A percentile compares a stretch with the other conserved stretches of the same genome.
Evolutionary conservation across 2,888 invertebrate species (phyloP).

Genomic region (Diarsia rubi): DNA sequence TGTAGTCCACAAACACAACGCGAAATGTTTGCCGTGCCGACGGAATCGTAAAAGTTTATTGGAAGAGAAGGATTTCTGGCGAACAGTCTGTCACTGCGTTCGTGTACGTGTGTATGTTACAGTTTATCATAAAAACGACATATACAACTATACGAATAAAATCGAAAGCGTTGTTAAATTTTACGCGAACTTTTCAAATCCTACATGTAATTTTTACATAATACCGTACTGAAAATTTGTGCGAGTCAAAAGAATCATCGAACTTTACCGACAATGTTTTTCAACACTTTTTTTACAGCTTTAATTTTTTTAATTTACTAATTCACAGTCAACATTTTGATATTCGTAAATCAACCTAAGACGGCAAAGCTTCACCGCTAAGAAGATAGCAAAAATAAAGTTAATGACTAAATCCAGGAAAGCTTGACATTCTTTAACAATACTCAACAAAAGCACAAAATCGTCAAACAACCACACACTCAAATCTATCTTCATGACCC

Average conservation of each 20-base stretch:
- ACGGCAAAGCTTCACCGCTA: neutral
- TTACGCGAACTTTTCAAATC: neutral
- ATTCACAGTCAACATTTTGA: neutral
- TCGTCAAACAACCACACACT: constrained; percentile 44
- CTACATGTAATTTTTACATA: no score
- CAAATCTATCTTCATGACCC: constrained; percentile 50
- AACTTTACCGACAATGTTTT: neutral
- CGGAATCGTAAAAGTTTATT: constrained; percentile 60
- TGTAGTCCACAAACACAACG: neutral
- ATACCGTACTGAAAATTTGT: no score
- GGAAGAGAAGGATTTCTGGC: constrained; percentile 46
- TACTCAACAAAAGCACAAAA: constrained; percentile 28
- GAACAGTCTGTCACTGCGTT: constrained; percentile 38
- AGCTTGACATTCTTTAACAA: neutral
- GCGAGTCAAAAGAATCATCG: neutral
- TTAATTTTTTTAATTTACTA: neutral
- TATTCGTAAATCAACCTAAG: neutral
- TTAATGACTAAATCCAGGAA: neutral
- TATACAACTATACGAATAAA: neutral
- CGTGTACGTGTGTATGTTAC: constrained; percentile 11
- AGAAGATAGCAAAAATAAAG: neutral
- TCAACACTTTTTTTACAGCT: neutral
- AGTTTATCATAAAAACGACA: constrained; percentile 1
- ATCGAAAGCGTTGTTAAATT: neutral
- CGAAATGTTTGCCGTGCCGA: constrained; percentile 38